phyloP scores from a whole-genome alignment of 2,113 vertebrate genomes.

The Ptilonorhynchus violaceus region DNA sequence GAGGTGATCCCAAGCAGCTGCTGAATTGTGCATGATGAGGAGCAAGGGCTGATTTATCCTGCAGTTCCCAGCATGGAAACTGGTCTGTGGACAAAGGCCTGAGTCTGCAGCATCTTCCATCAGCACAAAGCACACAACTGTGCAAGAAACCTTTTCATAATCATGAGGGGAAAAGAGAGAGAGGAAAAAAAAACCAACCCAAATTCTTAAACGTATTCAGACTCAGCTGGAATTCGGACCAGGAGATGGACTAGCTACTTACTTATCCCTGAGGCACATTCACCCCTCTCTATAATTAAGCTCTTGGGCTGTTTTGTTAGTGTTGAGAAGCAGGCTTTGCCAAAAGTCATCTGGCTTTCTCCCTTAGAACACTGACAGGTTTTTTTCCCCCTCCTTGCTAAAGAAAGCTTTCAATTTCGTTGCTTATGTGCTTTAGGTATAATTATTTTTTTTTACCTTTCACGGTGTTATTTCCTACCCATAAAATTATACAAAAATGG shows the following conservation, averaged over 20 bases:
- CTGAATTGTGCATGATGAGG: neutral
- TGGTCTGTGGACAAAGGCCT: neutral
- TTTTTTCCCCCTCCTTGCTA: conserved; percentile 60
- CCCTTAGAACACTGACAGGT: conserved; percentile 69
- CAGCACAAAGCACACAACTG: neutral
- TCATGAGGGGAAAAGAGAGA: neutral
- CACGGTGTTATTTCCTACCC: conserved; percentile 67
- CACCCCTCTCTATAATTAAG: conserved; percentile 75
- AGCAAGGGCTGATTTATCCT: neutral
- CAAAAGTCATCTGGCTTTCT: conserved; percentile 75
- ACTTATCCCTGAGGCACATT: conserved; percentile 71
- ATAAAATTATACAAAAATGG: conserved; percentile 73
- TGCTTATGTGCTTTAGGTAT: conserved; percentile 69
- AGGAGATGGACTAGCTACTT: conserved; percentile 69
- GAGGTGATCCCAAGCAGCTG: neutral
- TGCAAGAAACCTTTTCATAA: neutral
- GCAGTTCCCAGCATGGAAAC: neutral
- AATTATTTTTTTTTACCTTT: conserved; percentile 74
- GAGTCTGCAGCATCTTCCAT: neutral
- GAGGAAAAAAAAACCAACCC: neutral
- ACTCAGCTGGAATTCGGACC: conserved; percentile 67
- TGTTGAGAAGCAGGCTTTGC: conserved; percentile 70
- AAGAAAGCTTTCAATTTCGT: conserved; percentile 74
- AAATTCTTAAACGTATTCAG: conserved; percentile 65
- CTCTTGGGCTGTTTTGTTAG: conserved; percentile 75